Evolutionary conservation across 2,797 vertebrate genomes (phyloP).

Genomic region (Eulemur coronatus): DNA sequence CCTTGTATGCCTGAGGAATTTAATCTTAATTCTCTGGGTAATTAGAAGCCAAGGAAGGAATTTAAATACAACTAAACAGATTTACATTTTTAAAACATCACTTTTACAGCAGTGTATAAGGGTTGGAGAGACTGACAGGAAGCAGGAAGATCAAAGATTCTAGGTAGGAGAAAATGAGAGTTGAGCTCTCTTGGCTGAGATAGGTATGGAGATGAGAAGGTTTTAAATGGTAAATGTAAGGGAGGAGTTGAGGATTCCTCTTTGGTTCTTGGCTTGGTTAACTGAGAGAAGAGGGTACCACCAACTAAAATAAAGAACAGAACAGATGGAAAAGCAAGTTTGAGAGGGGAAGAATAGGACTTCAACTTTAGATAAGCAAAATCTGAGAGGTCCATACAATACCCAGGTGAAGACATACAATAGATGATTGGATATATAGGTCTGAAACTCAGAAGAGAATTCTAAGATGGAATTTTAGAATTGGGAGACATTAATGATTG

Average conservation of each 20-base stretch:
- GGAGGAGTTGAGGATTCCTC: background rate
- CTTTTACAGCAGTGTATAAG: background rate
- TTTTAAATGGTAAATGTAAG: background rate
- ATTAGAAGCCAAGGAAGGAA: background rate
- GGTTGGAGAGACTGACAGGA: background rate
- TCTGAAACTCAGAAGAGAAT: background rate
- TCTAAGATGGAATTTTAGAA: conserved; percentile 32
- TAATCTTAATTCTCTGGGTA: background rate
- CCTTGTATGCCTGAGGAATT: background rate
- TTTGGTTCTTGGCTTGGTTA: background rate
- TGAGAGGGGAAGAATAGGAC: background rate
- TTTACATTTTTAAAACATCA: background rate
- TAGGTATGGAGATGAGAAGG: background rate
- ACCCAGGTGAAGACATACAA: background rate
- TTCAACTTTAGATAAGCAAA: conserved; percentile 34
- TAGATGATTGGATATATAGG: background rate
- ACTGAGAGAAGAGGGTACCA: background rate
- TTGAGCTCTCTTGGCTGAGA: background rate
- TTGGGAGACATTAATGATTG: conserved; percentile 1
- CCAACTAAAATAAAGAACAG: background rate
- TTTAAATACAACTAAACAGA: background rate
- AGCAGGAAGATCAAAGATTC: background rate
- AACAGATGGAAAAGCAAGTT: conserved; percentile 2
- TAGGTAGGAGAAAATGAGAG: background rate
- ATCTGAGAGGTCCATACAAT: background rate